Evolutionary conservation across 2,113 vertebrate genomes (phyloP).

Genomic region (Chelonoidis abingdonii): DNA sequence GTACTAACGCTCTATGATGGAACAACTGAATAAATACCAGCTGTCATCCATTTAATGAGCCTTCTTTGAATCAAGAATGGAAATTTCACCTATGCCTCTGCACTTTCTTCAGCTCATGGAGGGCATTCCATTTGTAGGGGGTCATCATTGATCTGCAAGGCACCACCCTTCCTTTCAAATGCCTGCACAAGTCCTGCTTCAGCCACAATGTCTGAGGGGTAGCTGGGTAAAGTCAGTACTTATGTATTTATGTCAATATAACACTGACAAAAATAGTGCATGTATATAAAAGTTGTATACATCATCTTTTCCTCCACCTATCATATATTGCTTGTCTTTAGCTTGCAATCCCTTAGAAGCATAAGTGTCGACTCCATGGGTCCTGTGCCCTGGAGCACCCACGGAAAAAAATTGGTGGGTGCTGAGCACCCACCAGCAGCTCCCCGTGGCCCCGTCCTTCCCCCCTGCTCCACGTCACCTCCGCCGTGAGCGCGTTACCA

Average conservation of each 20-base stretch:
- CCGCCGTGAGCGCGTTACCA: rapidly evolving
- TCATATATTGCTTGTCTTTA: background rate
- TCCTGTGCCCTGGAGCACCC: too few relatives aligned
- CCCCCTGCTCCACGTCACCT: too few relatives aligned
- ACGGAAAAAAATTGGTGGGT: too few relatives aligned
- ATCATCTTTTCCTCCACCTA: too few relatives aligned
- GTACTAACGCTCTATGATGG: background rate
- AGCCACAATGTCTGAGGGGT: background rate
- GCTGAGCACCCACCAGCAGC: too few relatives aligned
- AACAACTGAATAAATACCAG: background rate
- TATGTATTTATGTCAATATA: background rate
- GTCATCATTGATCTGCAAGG: background rate
- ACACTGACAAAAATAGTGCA: background rate
- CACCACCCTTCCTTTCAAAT: background rate
- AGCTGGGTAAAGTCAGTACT: background rate
- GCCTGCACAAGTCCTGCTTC: background rate
- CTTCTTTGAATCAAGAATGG: too few relatives aligned
- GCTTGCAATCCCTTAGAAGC: background rate
- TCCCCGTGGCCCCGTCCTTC: too few relatives aligned
- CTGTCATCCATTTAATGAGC: background rate
- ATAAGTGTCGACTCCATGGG: too few relatives aligned
- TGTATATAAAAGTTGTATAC: background rate
- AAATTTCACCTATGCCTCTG: background rate
- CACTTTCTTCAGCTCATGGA: background rate
- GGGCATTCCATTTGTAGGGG: too few relatives aligned